Percentiles rank a stretch among this genome's conserved stretches.
Conservation (phyloP, 1,140 invertebrate species). For the Uloborus diversus region DNA sequence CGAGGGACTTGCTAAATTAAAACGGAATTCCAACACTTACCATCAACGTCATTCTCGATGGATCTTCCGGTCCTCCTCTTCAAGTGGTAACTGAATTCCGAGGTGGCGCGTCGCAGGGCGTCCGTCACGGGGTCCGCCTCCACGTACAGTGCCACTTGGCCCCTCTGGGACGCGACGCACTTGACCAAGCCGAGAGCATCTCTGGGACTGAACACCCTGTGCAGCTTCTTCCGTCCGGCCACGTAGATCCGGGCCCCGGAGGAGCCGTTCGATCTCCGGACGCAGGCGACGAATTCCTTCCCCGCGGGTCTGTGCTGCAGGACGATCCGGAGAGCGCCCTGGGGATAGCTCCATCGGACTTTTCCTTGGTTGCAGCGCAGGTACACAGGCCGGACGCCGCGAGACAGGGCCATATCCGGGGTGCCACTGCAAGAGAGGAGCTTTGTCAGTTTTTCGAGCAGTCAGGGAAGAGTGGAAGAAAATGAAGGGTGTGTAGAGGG, state of each 20-base stretch:
- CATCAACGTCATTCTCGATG: constrained; percentile 70
- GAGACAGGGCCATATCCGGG: constrained; percentile 23
- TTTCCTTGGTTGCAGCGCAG: constrained; percentile 77
- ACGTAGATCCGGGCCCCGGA: constrained; percentile 75
- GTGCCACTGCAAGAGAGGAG: constrained; percentile 12
- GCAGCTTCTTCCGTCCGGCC: constrained; percentile 73
- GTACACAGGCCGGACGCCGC: constrained; percentile 80
- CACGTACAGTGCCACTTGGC: constrained; percentile 77
- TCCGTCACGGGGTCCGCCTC: constrained; percentile 70
- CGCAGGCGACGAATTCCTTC: constrained; percentile 76
- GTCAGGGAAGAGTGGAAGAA: too few relatives aligned
- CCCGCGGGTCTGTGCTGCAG: constrained; percentile 65
- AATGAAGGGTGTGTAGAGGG: too few relatives aligned
- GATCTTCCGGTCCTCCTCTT: constrained; percentile 68
- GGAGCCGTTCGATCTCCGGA: constrained; percentile 67
- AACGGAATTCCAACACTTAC: too few relatives aligned
- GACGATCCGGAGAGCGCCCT: constrained; percentile 76
- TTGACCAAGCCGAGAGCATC: constrained; percentile 53
- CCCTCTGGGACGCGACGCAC: constrained; percentile 75
- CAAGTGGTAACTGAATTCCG: constrained; percentile 76
- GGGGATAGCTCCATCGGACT: constrained; percentile 78
- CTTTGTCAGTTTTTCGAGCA: too few relatives aligned
- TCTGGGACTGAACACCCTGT: constrained; percentile 71
- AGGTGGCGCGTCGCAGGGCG: constrained; percentile 67
- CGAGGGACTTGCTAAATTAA: too few relatives aligned